Evolutionary conservation across 2,113 vertebrate species (phyloP), one percentile per base, ranked within the genome.

Genomic region (Oriolus oriolus): DNA sequence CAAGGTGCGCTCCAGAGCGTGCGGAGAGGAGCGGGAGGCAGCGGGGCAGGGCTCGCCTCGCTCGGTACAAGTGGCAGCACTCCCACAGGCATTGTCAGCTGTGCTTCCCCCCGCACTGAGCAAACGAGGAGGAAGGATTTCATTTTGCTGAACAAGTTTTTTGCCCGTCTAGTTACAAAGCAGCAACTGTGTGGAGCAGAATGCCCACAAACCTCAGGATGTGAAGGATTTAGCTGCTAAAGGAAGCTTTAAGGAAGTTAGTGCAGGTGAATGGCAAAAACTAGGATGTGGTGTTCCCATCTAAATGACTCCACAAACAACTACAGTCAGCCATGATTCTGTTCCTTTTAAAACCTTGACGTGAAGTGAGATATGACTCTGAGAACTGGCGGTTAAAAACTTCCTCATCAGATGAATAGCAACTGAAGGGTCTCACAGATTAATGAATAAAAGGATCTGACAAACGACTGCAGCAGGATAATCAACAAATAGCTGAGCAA

Each of bases 401-500:
- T 76, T 94, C 70, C 18, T 1, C 61, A 83, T 85, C 75, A 88
- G 70, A 73, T 92, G 66, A 88, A 94, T 68, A 83, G n/a, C 37
- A 85, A 28, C 79, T 80, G 92, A 95, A 93, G 79, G 82, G 37
- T 91, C 85, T 90, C 75, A 30, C 41, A 76, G 94, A 92, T 93
- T 88, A 96, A 94, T 85, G 82, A 57, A 37, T 73, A 65, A 93
- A 87, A 80, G 75, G 37, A 76, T 90, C 60, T 88, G 88, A 94
- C 66, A 90, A 90, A 92, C 8, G 53, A 56, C 90, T 76, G 66
- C 59, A 79, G 31, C 47, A 80, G 49, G 19, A 56, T 93, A 87
- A 88, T 95, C 83, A 93, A 86, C 75, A 85, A 96, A 96, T 69
- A 73, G 66, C 85, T 80, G 63, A 88, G 75, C 70, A 96, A 93